Evolutionary conservation across 2,888 invertebrate genomes (phyloP).

Genomic region (Capitulum mitella): DNA sequence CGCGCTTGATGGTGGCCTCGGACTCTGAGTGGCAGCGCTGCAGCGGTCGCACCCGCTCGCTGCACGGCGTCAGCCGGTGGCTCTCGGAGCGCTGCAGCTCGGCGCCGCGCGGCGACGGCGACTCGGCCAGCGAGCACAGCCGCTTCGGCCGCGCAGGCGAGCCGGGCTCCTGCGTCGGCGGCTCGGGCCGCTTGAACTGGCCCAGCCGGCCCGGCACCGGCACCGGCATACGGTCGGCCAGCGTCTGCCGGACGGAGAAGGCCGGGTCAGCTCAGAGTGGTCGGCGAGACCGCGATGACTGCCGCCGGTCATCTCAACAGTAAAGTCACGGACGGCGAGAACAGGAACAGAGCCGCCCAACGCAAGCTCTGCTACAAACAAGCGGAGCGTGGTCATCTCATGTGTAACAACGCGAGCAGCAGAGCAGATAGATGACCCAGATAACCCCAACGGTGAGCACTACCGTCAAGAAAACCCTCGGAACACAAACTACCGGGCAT

Average conservation of each 20-base stretch:
- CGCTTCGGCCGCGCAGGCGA: constrained; percentile 17
- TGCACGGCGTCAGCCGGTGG: constrained; percentile 26
- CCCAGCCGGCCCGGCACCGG: background rate
- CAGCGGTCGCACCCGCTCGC: constrained; percentile 42
- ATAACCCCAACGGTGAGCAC: too few species aligned
- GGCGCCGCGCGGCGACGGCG: constrained; percentile 32
- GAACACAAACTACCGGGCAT: too few species aligned
- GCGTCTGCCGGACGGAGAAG: background rate
- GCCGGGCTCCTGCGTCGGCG: background rate
- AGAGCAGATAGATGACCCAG: too few species aligned
- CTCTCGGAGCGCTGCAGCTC: constrained; percentile 34
- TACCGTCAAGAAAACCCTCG: too few species aligned
- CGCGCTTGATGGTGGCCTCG: constrained; percentile 63
- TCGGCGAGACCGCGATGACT: too few species aligned
- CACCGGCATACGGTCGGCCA: constrained; percentile 1
- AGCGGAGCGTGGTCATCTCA: too few species aligned
- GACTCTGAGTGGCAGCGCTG: constrained; percentile 64
- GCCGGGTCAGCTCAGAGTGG: background rate
- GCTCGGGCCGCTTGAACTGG: constrained; percentile 23
- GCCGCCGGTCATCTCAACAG: too few species aligned
- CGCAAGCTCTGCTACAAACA: too few species aligned
- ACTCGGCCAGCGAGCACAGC: constrained; percentile 37
- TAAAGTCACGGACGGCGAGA: too few species aligned
- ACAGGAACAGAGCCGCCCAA: too few species aligned
- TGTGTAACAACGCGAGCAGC: too few species aligned